Evolutionary conservation across 2,888 invertebrate species (phyloP), one percentile per base, ranked within the genome.

Genomic region (Agrotis segetum): DNA sequence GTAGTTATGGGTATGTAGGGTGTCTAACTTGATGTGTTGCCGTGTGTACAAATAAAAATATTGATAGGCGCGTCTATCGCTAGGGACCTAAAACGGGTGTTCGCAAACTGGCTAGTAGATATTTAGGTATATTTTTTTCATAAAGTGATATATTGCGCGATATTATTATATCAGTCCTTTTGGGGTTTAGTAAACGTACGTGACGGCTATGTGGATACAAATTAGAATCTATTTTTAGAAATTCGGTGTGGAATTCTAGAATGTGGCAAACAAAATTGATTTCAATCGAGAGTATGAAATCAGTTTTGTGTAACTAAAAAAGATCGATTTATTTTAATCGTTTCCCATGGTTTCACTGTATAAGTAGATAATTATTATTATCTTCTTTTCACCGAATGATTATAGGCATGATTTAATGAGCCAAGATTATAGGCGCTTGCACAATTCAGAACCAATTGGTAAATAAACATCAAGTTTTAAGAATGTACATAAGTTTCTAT

Each of bases 81-180:
- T 44, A 58, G 67, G 76, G 74, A 81, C 76, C 53, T 59, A 75
- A 75, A 66, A 46, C 46, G 60, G 59, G 49, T 53, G 64, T 81
- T 66, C 53, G 6, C 44, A 80, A 58, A 64, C 49, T 40, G 40
- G 24, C 14, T 56, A 6, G 11, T 40, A 24, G 17, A n/a, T 24
- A 24, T 50, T 63, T 40, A 3, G 29, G 29, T 29, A 40, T 40
- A 40, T 50, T 58, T 71, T 80, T 59, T 63, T 68, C 14, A 59
- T 46, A 65, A 80, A 75, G 50, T 75, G 46, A 74, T 40, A 66
- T 82, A 78, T 78, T 50, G 82, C 53, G 34, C 75, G 19, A 61
- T 67, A 60, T 75, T 81, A 61, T 81, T 56, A 29, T 75, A 56
- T 61, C 17, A 56, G 47, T 47, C 67, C 67, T 44, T 34, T 52